Evolutionary conservation across 2,113 vertebrate genomes (phyloP).

Genomic region (Hypomesus transpacificus): DNA sequence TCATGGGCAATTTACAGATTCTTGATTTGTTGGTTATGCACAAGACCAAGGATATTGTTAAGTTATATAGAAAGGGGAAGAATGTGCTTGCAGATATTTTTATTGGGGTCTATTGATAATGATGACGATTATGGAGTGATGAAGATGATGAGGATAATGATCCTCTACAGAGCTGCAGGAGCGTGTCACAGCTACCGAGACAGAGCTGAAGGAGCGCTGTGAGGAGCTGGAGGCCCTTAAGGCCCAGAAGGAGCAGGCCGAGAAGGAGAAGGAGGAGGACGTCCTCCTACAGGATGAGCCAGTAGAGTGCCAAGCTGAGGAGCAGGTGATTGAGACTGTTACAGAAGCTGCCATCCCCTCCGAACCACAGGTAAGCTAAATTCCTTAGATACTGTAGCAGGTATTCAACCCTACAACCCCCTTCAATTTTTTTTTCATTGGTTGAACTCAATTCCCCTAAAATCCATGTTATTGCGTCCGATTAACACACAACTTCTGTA

Average conservation of each 20-base stretch:
- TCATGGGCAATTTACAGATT: no score
- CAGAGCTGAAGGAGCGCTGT: slow-evolving; percentile 66
- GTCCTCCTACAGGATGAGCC: neutral
- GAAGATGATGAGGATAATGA: neutral
- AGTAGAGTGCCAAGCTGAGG: slow-evolving; percentile 65
- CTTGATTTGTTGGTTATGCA: no score
- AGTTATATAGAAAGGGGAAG: no score
- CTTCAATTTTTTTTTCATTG: no score
- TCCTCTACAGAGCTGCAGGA: slow-evolving; percentile 70
- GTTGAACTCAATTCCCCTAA: neutral
- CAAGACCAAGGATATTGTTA: no score
- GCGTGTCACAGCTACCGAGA: slow-evolving; percentile 66
- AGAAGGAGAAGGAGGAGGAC: neutral
- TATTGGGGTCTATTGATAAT: neutral
- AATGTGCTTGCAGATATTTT: no score
- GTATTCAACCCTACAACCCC: no score
- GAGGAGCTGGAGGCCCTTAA: slow-evolving; percentile 70
- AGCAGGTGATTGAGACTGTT: slow-evolving; percentile 57
- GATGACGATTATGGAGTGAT: neutral
- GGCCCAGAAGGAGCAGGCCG: slow-evolving; percentile 33
- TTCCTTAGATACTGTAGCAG: no score
- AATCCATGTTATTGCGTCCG: no score
- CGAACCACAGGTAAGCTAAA: slow-evolving; percentile 12
- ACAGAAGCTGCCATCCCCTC: slow-evolving; percentile 7
- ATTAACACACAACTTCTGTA: neutral